phyloP scores from a whole-genome alignment of 2,888 invertebrate genomes.

The Tribolium freemani region DNA sequence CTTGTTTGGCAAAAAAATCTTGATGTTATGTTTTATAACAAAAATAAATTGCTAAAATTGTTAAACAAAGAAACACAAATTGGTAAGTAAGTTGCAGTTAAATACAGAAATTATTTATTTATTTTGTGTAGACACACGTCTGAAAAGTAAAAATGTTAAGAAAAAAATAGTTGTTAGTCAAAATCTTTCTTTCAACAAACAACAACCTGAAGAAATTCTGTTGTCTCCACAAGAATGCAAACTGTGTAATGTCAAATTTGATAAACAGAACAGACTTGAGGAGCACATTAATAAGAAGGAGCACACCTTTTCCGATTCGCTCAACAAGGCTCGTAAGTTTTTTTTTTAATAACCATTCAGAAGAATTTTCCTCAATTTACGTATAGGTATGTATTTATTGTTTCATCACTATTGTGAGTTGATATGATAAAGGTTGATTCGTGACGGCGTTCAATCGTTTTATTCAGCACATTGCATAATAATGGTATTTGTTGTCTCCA shows the following conservation, averaged over 20 bases:
- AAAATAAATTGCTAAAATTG: not conserved
- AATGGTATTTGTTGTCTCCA: not conserved
- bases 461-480: not conserved
- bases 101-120: not conserved
- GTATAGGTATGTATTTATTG: no score
- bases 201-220: slow-evolving; percentile 5
- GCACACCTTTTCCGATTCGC: slow-evolving; percentile 29
- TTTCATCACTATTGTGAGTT: no score
- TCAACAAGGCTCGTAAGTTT: slow-evolving; percentile 37
- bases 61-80: not conserved
- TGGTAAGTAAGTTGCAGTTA: not conserved
- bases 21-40: not conserved
- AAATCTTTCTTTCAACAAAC: slow-evolving; percentile 19
- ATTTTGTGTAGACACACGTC: not conserved
- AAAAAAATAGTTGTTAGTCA: not conserved
- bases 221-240: slow-evolving; percentile 32
- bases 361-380: no score
- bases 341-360: not conserved
- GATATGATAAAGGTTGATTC: no score
- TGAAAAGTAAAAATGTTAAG: not conserved
- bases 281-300: slow-evolving; percentile 13
- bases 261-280: slow-evolving; percentile 3
- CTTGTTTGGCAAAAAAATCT: not conserved
- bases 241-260: slow-evolving; percentile 32
- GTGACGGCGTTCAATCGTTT: no score